These are phyloP conservation scores for Petromus typicus DNA, from an alignment of 2,113 vertebrate species.

Conservation along the genomic window DNA sequence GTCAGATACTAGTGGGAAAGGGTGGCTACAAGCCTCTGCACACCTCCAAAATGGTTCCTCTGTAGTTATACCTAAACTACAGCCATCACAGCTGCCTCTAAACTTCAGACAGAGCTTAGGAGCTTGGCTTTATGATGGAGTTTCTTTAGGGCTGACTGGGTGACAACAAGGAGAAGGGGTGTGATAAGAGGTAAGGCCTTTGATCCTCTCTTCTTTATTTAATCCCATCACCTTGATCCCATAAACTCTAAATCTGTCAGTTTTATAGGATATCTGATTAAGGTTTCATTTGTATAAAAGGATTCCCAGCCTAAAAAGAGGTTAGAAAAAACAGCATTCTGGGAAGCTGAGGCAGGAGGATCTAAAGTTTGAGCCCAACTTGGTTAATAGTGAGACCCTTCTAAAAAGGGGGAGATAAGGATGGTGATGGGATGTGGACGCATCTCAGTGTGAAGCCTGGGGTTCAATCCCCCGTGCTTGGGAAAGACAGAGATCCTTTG, in stretches of 20 bases:
- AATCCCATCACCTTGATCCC: neutral
- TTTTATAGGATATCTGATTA: conserved; percentile 1
- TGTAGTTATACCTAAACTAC: neutral
- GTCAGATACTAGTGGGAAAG: neutral
- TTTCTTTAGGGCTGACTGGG: neutral
- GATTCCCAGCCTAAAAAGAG: neutral
- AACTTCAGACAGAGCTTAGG: neutral
- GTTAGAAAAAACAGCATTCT: neutral
- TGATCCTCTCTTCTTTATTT: neutral
- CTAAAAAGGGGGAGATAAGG: neutral
- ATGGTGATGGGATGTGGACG: neutral
- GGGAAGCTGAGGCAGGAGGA: neutral
- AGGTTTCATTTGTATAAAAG: conserved; percentile 13
- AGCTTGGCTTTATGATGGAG: neutral
- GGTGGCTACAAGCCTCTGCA: neutral
- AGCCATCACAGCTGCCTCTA: neutral
- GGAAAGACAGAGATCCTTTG: neutral
- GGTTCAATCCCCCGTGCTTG: neutral
- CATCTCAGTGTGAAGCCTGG: neutral
- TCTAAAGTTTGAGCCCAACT: neutral
- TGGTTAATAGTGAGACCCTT: neutral
- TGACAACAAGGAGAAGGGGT: too few relatives aligned
- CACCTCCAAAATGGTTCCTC: neutral
- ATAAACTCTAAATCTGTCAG: neutral
- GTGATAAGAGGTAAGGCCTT: neutral